Conservation (phyloP, 2,113 vertebrate species). For the Crocuta crocuta region DNA sequence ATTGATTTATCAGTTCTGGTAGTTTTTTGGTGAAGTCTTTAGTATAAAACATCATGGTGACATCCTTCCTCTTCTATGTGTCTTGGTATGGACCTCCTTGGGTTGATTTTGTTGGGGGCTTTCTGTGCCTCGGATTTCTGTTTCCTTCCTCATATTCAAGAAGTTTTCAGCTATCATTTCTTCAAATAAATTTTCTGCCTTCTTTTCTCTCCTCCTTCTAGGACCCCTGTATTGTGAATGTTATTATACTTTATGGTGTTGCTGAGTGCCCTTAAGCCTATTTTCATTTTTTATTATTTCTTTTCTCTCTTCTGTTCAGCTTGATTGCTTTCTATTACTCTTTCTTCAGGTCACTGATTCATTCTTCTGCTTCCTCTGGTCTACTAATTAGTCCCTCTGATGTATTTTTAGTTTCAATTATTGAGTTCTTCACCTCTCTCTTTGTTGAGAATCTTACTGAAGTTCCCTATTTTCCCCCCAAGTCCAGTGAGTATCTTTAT, state of each 20-base stretch:
- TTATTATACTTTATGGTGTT: not conserved
- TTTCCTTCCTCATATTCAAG: not conserved
- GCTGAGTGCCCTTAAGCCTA: not conserved
- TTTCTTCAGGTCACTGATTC: not conserved
- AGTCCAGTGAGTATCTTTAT: not conserved
- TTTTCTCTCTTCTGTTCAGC: not conserved
- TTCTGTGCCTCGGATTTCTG: not conserved
- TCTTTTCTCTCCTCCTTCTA: not conserved
- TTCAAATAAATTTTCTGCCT: not conserved
- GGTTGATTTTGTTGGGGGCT: not conserved
- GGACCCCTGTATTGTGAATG: not conserved
- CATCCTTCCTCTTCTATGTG: not conserved
- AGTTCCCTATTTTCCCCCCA: not conserved
- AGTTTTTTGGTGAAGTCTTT: not conserved
- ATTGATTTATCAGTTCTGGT: not conserved
- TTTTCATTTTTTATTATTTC: not conserved
- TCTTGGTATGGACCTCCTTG: not conserved
- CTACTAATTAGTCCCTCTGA: not conserved
- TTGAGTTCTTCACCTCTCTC: not conserved
- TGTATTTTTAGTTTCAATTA: not conserved
- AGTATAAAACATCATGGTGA: too few relatives aligned
- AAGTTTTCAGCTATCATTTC: not conserved
- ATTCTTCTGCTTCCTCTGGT: not conserved
- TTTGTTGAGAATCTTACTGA: not conserved
- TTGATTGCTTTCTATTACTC: not conserved